Base-by-base conservation (phyloP, 2,888 invertebrate species). In the Harpalus rubripes region DNA sequence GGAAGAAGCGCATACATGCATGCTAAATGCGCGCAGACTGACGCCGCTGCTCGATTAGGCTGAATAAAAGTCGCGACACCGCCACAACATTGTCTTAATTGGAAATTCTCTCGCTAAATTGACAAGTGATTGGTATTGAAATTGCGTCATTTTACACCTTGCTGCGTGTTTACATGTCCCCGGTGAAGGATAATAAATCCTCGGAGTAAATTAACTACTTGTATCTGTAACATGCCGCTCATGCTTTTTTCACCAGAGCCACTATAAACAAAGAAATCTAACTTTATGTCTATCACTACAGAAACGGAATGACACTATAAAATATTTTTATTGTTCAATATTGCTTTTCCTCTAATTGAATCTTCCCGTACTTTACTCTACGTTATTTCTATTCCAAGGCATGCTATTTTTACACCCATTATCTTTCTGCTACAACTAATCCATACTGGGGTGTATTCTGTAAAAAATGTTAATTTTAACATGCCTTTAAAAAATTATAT, bases 121-220 rank as follows among this genome's bases (percentile, higher is more conserved):
- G 80, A 80, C 80, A 80, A 61, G 41, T 80, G 41, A 80, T 61
- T 80, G 80, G 61, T 41, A 61, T 80, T 80, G 80, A 80, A 80
- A 80, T 80, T 59, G 80, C 61, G 61, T 80, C 61, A 80, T 80
- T 80, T 80, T 80, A 80, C 80, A 80, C 61, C 80, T 80, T 80
- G 32, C 61, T 59, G 80, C 59, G 26, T 80, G 80, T 80, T 59
- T 59, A 80, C 80, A 80, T 61, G 59, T 59, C 59, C 59, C 41
- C 80, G 32, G 56, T 78, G 78, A 78, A 58, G 78, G 78, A 78
- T 78, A 78, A 78, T 78, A 78, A 78, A 78, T 78, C 78, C 58
- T 78, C 56, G 56, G 26, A 44, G 72, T 74, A 74, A 74, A 74
- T 74, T 74, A 74, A 74, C 72, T 74, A 74, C 72, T 74, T 74